Conservation (phyloP, 2,797 vertebrate genomes). For the Oophaga sylvatica region DNA sequence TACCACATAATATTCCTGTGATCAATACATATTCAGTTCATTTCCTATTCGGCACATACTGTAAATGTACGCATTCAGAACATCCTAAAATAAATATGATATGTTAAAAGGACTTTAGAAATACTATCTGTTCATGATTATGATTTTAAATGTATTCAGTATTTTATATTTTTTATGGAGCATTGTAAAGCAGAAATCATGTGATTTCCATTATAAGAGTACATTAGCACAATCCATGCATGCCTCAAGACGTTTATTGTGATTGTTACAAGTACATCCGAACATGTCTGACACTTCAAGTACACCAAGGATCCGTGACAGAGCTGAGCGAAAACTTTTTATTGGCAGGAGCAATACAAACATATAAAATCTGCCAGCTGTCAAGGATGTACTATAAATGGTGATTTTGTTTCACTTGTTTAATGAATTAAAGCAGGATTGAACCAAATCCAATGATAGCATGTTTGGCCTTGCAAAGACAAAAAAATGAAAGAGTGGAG, state of each 20-base stretch:
- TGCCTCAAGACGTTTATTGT: conserved; percentile 76
- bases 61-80: background rate
- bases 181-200: conserved; percentile 28
- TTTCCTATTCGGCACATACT: background rate
- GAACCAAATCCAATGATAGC: conserved; percentile 88
- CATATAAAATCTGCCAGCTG: conserved; percentile 83
- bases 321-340: conserved; percentile 77
- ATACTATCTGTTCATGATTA: background rate
- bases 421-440: conserved; percentile 85
- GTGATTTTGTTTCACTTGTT: conserved; percentile 88
- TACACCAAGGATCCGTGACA: conserved; percentile 78
- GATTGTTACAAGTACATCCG: conserved; percentile 75
- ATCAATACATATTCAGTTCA: background rate
- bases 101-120: background rate
- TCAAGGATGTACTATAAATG: conserved; percentile 81
- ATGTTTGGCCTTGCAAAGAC: conserved; percentile 86
- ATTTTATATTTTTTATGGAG: conserved; percentile 26
- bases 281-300: conserved; percentile 74
- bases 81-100: background rate
- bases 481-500: conserved; percentile 78
- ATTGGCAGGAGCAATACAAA: conserved; percentile 77
- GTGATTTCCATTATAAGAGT: conserved; percentile 28
- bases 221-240: conserved; percentile 48
- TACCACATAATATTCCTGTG: background rate
- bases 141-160: background rate